Percentiles rank a stretch among this genome's conserved stretches.
phyloP scores from a whole-genome alignment of 2,797 vertebrate genomes.

The Syndactyla subalaris region DNA sequence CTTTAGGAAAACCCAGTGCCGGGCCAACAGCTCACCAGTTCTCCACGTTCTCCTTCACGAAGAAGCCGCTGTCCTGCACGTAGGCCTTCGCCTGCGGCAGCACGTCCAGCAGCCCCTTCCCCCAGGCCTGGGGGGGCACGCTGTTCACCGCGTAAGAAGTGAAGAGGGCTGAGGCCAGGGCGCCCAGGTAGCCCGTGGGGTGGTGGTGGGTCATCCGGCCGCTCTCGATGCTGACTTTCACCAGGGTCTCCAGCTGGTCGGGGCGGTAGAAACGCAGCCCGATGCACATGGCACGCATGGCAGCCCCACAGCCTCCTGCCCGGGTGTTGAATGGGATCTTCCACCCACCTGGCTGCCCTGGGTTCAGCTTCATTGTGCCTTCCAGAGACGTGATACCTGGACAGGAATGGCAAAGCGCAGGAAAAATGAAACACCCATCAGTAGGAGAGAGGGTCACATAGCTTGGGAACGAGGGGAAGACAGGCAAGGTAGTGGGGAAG shows the following conservation, averaged over 20 bases:
- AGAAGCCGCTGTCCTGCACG: conserved; percentile 60
- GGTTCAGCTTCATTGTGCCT: background rate
- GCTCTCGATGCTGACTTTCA: conserved; percentile 82
- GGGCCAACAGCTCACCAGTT: conserved; percentile 73
- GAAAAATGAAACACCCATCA: background rate
- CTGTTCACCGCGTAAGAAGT: conserved; percentile 75
- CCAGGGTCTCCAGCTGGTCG: conserved; percentile 69
- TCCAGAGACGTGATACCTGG: conserved; percentile 45
- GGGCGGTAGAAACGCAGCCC: conserved; percentile 78
- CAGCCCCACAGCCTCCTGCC: conserved; percentile 82
- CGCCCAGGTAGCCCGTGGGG: conserved; percentile 84
- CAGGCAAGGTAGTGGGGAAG: background rate
- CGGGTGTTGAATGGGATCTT: conserved; percentile 68
- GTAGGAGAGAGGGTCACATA: background rate
- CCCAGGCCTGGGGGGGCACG: conserved; percentile 75
- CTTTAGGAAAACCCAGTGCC: accelerated
- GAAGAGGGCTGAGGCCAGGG: conserved; percentile 81
- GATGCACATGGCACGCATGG: conserved; percentile 85
- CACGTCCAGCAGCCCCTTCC: conserved; percentile 75
- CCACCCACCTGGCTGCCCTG: conserved; percentile 37
- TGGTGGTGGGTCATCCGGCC: conserved; percentile 87
- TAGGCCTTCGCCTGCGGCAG: conserved; percentile 75
- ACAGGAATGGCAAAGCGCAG: background rate
- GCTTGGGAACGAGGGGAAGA: background rate
- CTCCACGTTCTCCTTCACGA: conserved; percentile 77